Base-by-base conservation (phyloP, 1,140 invertebrate genomes). In the Liolophura sinensis region DNA sequence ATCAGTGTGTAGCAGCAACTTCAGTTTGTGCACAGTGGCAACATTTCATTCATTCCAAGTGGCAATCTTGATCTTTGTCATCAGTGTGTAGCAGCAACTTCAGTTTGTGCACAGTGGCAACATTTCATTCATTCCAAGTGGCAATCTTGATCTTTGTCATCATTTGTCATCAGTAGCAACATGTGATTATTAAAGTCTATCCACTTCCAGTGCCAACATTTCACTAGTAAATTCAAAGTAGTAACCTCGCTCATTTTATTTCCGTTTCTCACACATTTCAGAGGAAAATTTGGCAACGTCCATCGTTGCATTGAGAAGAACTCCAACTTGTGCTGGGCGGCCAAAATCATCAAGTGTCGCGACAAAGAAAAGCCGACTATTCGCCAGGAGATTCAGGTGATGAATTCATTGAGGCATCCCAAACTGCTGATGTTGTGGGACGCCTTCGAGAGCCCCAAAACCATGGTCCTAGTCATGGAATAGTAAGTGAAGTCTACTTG, bases 351-450 rank as follows among this genome's bases (percentile, higher is more conserved):
- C 71, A 96, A n/a, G 63, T 79, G 77, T 67, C 66, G 95, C 76
- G 94, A 96, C 49, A 91, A 93, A 1, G 93, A 96, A 74, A 90
- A 92, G 47, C 92, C 92, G 88, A 96, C 98, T 82, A 96, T 99
- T 58, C 90, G 93, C 67, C 94, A 96, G 75, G 98, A 99, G 87
- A 97, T 99, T 66, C 94, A 98, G 77, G 96, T 98, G 54, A 99
- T 99, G 97, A 99, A 99, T 84, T 93, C 97, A 79, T 84, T 99
- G 7, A 93, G 98, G 84, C 97, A 99, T 87, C 91, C 91, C 52
- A 98, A 98, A 84, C 86, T 99, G n/a, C 96, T 99, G 71, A 96
- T 98, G 79, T 86, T 99, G 3, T 97, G 99, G 81, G 98, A 99
- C 82, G 97, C 97, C 0, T 99, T 96, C 82, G 97, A 99, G 84